Conservation (phyloP, 1,140 invertebrate genomes). For the Phthorimaea operculella region DNA sequence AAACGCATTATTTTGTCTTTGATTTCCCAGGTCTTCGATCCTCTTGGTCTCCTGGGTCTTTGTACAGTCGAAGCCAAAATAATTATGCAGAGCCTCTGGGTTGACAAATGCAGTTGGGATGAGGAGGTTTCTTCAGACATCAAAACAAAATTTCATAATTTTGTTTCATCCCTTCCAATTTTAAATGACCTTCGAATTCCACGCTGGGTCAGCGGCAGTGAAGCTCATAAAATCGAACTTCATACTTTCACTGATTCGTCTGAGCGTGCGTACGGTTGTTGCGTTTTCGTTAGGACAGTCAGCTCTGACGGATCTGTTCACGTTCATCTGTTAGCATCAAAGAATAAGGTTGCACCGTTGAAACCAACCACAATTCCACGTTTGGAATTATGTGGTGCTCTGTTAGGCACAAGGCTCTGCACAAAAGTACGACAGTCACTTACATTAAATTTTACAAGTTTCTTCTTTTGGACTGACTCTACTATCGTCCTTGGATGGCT, state of each 20-base stretch:
- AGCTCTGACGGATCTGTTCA: slow-evolving; percentile 10
- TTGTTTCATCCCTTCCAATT: neutral
- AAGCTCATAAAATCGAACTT: slow-evolving; percentile 13
- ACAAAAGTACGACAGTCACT: neutral
- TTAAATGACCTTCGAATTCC: slow-evolving; percentile 2
- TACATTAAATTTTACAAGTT: neutral
- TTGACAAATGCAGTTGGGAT: slow-evolving; percentile 35
- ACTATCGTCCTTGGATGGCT: slow-evolving; percentile 35
- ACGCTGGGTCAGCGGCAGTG: neutral
- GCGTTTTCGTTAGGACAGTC: slow-evolving; percentile 22
- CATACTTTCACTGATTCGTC: slow-evolving; percentile 34
- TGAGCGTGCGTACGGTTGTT: slow-evolving; percentile 24
- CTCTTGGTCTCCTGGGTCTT: slow-evolving; percentile 31
- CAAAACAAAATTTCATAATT: slow-evolving; percentile 1
- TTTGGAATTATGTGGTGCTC: neutral
- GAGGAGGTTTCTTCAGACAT: slow-evolving; percentile 8
- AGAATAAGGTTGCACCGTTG: slow-evolving; percentile 43
- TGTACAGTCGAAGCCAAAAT: slow-evolving; percentile 32
- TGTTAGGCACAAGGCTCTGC: slow-evolving; percentile 1
- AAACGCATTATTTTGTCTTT: slow-evolving; percentile 31
- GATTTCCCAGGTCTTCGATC: slow-evolving; percentile 29
- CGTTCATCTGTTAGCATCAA: slow-evolving; percentile 31
- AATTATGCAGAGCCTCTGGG: slow-evolving; percentile 38
- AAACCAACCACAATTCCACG: slow-evolving; percentile 19
- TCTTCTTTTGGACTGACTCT: slow-evolving; percentile 22